Evolutionary conservation across 1,140 invertebrate species (phyloP).

Genomic region (Leptinotarsa texana): DNA sequence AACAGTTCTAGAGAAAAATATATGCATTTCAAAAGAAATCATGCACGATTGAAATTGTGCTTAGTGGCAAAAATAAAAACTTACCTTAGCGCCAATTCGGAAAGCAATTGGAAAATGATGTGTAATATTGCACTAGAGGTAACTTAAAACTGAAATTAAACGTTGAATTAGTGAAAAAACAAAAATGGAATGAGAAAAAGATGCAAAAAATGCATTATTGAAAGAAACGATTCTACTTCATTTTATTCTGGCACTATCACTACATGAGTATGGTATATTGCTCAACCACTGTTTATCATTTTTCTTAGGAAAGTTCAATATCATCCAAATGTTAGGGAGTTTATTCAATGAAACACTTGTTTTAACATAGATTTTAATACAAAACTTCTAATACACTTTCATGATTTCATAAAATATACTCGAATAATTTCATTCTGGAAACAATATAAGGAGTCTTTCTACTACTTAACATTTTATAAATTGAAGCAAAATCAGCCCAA

Average conservation of each 20-base stretch:
- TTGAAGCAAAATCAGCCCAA: slow-evolving; percentile 4
- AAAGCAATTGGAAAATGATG: slow-evolving; percentile 26
- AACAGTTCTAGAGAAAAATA: neutral
- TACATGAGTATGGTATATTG: neutral
- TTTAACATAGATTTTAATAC: slow-evolving; percentile 14
- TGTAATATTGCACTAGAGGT: slow-evolving; percentile 27
- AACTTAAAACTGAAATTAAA: slow-evolving; percentile 42
- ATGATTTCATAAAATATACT: slow-evolving; percentile 14
- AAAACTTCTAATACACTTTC: slow-evolving; percentile 19
- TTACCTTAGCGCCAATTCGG: slow-evolving; percentile 19
- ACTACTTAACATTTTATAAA: slow-evolving; percentile 11
- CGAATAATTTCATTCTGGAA: slow-evolving; percentile 17
- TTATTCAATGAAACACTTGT: slow-evolving; percentile 20
- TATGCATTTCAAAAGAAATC: neutral
- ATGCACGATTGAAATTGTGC: slow-evolving; percentile 5
- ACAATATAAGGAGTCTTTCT: slow-evolving; percentile 12
- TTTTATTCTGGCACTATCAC: neutral
- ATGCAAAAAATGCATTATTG: slow-evolving; percentile 10
- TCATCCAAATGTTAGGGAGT: neutral
- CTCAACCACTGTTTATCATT: slow-evolving; percentile 12
- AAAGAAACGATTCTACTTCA: neutral
- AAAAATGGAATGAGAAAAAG: slow-evolving; percentile 13
- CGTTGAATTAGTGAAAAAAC: slow-evolving; percentile 18
- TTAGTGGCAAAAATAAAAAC: slow-evolving; percentile 6
- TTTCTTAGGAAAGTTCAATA: neutral